Base-by-base conservation (phyloP, 2,797 vertebrate genomes). In the Sebastes diaconus region DNA sequence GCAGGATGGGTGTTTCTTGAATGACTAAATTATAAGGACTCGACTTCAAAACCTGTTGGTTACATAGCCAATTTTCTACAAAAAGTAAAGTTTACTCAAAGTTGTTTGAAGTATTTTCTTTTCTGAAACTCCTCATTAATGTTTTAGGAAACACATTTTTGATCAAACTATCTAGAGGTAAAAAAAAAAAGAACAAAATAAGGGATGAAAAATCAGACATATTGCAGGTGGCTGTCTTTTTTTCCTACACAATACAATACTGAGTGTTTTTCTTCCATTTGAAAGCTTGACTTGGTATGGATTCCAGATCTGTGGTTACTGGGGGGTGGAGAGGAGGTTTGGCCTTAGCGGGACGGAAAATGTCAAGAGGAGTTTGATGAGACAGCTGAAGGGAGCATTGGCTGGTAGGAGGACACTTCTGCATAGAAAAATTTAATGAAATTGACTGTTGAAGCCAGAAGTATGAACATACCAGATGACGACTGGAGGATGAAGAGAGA, bases 311-410 rank as follows among this genome's bases (percentile, higher is more conserved):
- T 59, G 67, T 5, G 50, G 58, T 70, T 66, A n/a, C 32, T 29
- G 58, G 68, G 68, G 32, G 27, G 24, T n/a, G 24, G 34, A 68
- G 11, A 9, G 16, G 27, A 59, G 71, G 32, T 83, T 83, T 84
- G 78, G 77, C 54, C 24, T 61, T 9, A 18, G 50, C 4, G 8
- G 25, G 75, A 80, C 4, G 72, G 50, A 84, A 88, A 90, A 83
- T 70, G 68, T 77, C 74, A 81, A 46, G 39, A 69, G 20, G 65
- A 54, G 68, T 65, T 65, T 54, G 42, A 68, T 72, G 79, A 77
- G 55, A 76, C 0, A 1, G 73, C 63, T 72, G 72, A 84, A 76
- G 50, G 78, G 32, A 78, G 39, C 58, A 70, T 7, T 74, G 71
- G 34, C 50, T 60, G 64, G 65, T 29, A 61, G 79, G 50, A 60